These are phyloP conservation scores for Phalera bucephala DNA, from an alignment of 2,888 invertebrate genomes.

Conservation along the genomic window DNA sequence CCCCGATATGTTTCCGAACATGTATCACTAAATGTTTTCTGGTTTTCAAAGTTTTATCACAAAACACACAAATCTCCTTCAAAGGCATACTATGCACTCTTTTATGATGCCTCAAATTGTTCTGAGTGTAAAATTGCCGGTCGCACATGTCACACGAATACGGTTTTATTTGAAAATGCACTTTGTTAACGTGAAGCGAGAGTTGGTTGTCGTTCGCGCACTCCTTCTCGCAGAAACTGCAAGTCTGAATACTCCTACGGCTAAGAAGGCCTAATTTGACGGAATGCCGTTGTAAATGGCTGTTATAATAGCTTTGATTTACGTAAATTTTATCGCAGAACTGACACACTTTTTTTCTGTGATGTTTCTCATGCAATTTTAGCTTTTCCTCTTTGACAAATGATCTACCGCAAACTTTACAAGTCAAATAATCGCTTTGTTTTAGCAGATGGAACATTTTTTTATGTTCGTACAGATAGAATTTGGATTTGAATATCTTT, in stretches of 20 bases:
- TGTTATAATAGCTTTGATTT: conserved; percentile 46
- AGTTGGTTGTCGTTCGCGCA: conserved; percentile 61
- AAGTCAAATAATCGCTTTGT: conserved; percentile 33
- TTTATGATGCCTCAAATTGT: conserved; percentile 60
- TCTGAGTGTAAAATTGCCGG: conserved; percentile 62
- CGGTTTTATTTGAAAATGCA: conserved; percentile 72
- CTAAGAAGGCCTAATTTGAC: conserved; percentile 40
- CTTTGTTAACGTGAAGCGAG: conserved; percentile 67
- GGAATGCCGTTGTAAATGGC: conserved; percentile 59
- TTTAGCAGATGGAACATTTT: conserved; percentile 56
- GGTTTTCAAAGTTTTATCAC: conserved; percentile 55
- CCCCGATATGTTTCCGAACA: conserved; percentile 66
- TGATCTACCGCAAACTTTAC: conserved; percentile 52
- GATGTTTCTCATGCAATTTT: conserved; percentile 44
- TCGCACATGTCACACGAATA: conserved; percentile 74
- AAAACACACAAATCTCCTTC: conserved; percentile 62
- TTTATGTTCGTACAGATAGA: conserved; percentile 60
- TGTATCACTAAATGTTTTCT: conserved; percentile 64
- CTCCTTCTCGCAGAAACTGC: conserved; percentile 71
- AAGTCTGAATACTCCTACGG: conserved; percentile 42
- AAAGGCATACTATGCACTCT: conserved; percentile 51
- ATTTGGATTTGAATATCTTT: conserved; percentile 53
- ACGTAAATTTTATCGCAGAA: conserved; percentile 57
- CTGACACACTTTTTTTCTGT: conserved; percentile 47
- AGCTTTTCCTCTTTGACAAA: conserved; percentile 43